These are phyloP conservation scores for Lophochroa leadbeateri DNA, from an alignment of 2,113 vertebrate species.

Conservation along the genomic window DNA sequence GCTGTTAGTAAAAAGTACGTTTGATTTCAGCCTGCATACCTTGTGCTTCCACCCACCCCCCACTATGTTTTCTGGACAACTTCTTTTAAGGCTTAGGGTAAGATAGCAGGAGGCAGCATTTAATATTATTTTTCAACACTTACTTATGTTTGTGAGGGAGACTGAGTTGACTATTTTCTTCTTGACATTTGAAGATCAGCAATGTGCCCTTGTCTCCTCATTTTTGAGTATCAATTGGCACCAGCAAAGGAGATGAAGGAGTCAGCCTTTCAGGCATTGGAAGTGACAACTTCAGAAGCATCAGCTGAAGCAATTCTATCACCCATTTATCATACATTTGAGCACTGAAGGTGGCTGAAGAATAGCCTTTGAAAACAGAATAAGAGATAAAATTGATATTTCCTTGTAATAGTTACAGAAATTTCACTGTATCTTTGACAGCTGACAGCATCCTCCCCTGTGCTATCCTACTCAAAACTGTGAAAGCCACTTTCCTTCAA, in stretches of 20 bases:
- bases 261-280: slow-evolving; percentile 32
- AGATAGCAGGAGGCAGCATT: neutral
- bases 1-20: neutral
- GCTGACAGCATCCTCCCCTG: neutral
- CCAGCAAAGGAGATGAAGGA: slow-evolving; percentile 31
- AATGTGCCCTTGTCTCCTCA: slow-evolving; percentile 52
- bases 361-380: slow-evolving; percentile 8
- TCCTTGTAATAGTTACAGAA: neutral
- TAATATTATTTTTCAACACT: neutral
- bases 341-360: neutral
- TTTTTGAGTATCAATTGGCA: slow-evolving; percentile 23
- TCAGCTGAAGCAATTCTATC: slow-evolving; percentile 11
- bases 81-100: neutral
- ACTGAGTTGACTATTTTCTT: slow-evolving; percentile 3
- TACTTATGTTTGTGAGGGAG: neutral
- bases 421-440: neutral
- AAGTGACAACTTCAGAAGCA: slow-evolving; percentile 51
- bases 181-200: slow-evolving; percentile 35
- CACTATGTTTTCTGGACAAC: neutral
- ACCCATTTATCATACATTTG: slow-evolving; percentile 27
- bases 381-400: neutral
- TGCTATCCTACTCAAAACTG: neutral
- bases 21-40: neutral
- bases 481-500: neutral
- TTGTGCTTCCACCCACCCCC: neutral